These are phyloP conservation scores for Phyllopteryx taeniolatus DNA, from an alignment of 2,113 vertebrate species.

Conservation along the genomic window DNA sequence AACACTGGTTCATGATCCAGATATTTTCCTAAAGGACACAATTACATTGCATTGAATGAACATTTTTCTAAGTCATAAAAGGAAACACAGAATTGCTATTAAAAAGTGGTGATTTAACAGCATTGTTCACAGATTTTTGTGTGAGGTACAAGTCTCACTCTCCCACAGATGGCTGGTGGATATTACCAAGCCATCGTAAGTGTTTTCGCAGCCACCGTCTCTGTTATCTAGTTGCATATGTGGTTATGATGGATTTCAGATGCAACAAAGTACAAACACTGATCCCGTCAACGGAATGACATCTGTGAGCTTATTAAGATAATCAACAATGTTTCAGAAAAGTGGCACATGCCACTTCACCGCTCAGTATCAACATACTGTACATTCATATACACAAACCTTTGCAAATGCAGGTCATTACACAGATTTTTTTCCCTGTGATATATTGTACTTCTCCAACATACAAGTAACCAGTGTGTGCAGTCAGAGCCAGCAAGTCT, in stretches of 20 bases:
- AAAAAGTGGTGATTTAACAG: slow-evolving; percentile 1
- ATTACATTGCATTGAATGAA: background rate
- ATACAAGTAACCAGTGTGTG: too few relatives aligned
- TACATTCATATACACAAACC: slow-evolving; percentile 6
- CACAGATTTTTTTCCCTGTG: too few relatives aligned
- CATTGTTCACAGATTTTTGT: slow-evolving; percentile 14
- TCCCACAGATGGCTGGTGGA: slow-evolving; percentile 35
- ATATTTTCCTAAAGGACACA: background rate
- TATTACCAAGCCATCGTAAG: slow-evolving; percentile 19
- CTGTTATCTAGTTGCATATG: slow-evolving; percentile 36
- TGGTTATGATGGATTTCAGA: slow-evolving; percentile 38
- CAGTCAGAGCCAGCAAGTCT: too few relatives aligned
- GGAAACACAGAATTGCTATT: background rate
- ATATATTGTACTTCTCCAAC: too few relatives aligned
- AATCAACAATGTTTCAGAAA: slow-evolving; percentile 32
- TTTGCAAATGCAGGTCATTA: background rate
- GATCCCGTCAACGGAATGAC: slow-evolving; percentile 49
- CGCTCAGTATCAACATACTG: background rate
- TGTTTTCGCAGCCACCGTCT: slow-evolving; percentile 30
- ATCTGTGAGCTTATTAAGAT: slow-evolving; percentile 54
- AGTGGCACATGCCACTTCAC: slow-evolving; percentile 38
- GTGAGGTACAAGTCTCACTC: slow-evolving; percentile 17
- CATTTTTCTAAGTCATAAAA: background rate
- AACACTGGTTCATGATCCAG: background rate
- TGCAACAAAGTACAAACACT: slow-evolving; percentile 59